Conservation (phyloP, 2,888 invertebrate genomes). For the Diarsia mendica region DNA sequence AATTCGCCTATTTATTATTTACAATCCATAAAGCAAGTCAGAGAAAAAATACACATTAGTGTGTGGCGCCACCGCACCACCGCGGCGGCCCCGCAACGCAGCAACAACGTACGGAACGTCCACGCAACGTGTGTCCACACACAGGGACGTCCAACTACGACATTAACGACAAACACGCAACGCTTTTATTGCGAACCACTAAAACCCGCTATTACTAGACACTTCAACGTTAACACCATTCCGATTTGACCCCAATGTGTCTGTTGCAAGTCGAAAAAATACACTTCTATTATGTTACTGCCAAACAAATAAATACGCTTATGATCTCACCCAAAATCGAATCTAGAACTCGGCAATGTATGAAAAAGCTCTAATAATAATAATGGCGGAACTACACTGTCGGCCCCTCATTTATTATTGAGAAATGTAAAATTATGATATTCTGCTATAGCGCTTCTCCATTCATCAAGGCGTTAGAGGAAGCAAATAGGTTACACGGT, state of each 20-base stretch:
- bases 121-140: slow-evolving; percentile 56
- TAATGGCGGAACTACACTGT: slow-evolving; percentile 53
- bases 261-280: slow-evolving; percentile 46
- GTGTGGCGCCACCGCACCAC: slow-evolving; percentile 41
- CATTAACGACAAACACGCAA: slow-evolving; percentile 57
- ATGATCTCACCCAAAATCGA: slow-evolving; percentile 59
- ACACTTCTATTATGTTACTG: slow-evolving; percentile 48
- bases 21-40: slow-evolving; percentile 22
- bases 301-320: slow-evolving; percentile 53
- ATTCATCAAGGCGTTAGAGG: slow-evolving; percentile 55
- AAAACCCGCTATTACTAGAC: slow-evolving; percentile 48
- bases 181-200: slow-evolving; percentile 55
- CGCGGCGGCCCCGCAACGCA: slow-evolving; percentile 39
- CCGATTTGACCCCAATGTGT: slow-evolving; percentile 57
- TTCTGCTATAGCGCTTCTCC: slow-evolving; percentile 28
- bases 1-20: slow-evolving; percentile 41
- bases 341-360: slow-evolving; percentile 56
- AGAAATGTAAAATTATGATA: slow-evolving; percentile 44
- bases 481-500: slow-evolving; percentile 56
- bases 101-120: slow-evolving; percentile 6
- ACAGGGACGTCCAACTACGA: slow-evolving; percentile 47
- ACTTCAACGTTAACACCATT: slow-evolving; percentile 51
- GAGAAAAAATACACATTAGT: slow-evolving; percentile 35
- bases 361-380: slow-evolving; percentile 51
- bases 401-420: slow-evolving; percentile 52